These are phyloP conservation scores for Nephrotoma guestfalica DNA, from an alignment of 2,888 invertebrate genomes.

Conservation along the genomic window DNA sequence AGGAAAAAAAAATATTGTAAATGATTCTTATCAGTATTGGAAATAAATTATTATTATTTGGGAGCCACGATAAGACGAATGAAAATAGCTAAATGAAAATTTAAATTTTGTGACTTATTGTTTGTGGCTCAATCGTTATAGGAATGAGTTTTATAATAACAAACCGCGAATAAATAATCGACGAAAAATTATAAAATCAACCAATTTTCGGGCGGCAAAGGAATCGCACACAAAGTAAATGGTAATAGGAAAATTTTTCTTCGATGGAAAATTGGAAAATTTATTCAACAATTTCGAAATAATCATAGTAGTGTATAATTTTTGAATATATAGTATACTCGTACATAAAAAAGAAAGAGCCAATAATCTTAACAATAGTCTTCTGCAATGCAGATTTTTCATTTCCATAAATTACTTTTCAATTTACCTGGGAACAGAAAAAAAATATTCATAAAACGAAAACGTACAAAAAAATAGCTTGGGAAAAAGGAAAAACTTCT, in stretches of 20 bases:
- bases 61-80: not conserved
- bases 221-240: not conserved
- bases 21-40: not conserved
- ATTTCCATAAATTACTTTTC: conserved; percentile 1
- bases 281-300: not conserved
- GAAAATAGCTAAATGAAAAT: not conserved
- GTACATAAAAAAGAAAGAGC: not conserved
- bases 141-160: not conserved
- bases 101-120: not conserved
- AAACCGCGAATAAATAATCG: not conserved
- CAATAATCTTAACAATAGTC: not conserved
- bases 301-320: not conserved
- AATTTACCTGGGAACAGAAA: not conserved
- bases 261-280: not conserved
- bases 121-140: not conserved
- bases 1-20: not conserved
- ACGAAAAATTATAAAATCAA: not conserved
- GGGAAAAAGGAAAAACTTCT: not conserved
- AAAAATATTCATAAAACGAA: not conserved
- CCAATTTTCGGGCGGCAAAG: not conserved
- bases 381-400: conserved; percentile 2
- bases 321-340: not conserved
- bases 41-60: not conserved
- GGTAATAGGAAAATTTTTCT: not conserved
- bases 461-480: not conserved